phyloP scores from a whole-genome alignment of 2,797 vertebrate genomes.

The Echeneis naucrates region DNA sequence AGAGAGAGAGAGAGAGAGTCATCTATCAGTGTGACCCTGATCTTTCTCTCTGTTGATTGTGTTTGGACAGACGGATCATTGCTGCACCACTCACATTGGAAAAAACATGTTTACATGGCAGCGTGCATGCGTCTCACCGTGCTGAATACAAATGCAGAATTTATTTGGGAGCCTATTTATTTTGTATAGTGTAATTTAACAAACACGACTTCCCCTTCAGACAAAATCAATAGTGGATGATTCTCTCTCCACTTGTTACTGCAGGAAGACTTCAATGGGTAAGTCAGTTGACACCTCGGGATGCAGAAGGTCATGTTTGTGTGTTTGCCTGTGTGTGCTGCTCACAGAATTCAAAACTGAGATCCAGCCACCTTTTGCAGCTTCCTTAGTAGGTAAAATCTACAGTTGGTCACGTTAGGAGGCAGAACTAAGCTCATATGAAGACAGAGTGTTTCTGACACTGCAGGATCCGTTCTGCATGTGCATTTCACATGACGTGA shows the following conservation, averaged over 20 bases:
- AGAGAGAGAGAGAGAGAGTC: slow-evolving; percentile 22
- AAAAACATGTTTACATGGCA: slow-evolving; percentile 55
- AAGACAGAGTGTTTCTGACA: background rate
- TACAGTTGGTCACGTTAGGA: background rate
- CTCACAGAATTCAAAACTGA: background rate
- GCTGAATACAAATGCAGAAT: slow-evolving; percentile 55
- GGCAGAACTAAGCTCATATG: background rate
- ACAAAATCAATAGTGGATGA: slow-evolving; percentile 79
- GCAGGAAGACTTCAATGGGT: slow-evolving; percentile 78
- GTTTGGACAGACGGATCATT: slow-evolving; percentile 81
- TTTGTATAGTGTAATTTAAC: slow-evolving; percentile 72
- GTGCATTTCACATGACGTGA: slow-evolving; percentile 45
- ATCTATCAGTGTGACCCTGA: slow-evolving; percentile 74
- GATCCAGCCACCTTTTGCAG: background rate
- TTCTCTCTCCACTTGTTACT: slow-evolving; percentile 69
- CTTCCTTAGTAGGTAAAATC: background rate
- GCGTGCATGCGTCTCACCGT: slow-evolving; percentile 24
- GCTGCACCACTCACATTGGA: slow-evolving; percentile 64
- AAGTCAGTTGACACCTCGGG: slow-evolving; percentile 68
- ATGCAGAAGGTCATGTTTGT: slow-evolving; percentile 13
- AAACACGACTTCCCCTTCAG: slow-evolving; percentile 67
- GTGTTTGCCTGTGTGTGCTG: slow-evolving; percentile 2
- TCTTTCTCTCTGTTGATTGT: slow-evolving; percentile 68
- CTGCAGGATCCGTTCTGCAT: slow-evolving; percentile 9
- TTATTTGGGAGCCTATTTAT: slow-evolving; percentile 69